Evolutionary conservation across 2,888 invertebrate genomes (phyloP), one percentile per base, ranked within the genome.

Genomic region (Leptopilina myrica): DNA sequence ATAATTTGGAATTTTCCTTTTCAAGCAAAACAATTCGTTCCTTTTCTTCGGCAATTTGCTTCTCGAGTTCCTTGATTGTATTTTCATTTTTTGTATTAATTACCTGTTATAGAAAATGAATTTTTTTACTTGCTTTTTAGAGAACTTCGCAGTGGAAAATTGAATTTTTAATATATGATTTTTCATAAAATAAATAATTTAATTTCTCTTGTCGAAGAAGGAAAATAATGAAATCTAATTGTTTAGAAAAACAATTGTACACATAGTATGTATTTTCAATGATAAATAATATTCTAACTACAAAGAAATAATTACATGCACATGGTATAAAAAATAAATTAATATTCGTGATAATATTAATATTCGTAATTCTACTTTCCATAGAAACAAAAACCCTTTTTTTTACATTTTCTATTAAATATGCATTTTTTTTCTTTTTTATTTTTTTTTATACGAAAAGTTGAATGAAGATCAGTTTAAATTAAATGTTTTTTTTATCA

Each of bases 1-100:
- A 94, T 56, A 85, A 92, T 91, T 88, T 93, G 91, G 92, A 94
- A 89, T 86, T 93, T 90, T 93, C 95, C 80, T 88, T 89, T 87
- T 94, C 93, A 5, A 93, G 86, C 75, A 89, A 90, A 84, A 93
- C 92, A 2, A 92, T 88, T 81, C 92, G 92, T 79, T 92, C 91
- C 76, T 92, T 90, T 86, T 93, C 93, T 78, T 91, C 90, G 11
- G 88, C 86, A 49, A 94, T 86, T 79, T 90, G 87, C 78, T 90
- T 89, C 86, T 94, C 93, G 64, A 94, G 88, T 83, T 93, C 93
- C 84, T 92, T 91, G 81, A 94, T 92, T 89, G 90, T 92, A 78
- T 89, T 90, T 83, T 92, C 88, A 82, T 93, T 91, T 80, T 90
- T 88, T 83, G 92, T 91, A 87, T 93, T 93, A 82, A 91, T 88